Evolutionary conservation across 1,140 invertebrate species (phyloP).

Genomic region (Venturia canescens): DNA sequence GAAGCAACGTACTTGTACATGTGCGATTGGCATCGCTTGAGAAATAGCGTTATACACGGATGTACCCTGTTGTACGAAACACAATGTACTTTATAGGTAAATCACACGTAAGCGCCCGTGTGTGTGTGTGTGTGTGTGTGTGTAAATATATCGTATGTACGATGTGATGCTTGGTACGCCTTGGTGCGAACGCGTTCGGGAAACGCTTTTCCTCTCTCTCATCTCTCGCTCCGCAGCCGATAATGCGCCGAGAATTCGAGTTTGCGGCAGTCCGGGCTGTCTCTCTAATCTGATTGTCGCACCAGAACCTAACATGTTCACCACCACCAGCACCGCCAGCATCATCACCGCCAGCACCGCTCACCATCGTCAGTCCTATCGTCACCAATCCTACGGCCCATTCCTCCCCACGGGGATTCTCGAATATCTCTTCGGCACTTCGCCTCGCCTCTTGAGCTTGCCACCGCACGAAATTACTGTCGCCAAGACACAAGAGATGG

Average conservation of each 20-base stretch:
- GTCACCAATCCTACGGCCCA: constrained; percentile 8
- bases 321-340: not conserved
- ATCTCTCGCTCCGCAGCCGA: constrained; percentile 12
- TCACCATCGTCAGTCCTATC: not conserved
- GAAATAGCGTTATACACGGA: constrained; percentile 24
- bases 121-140: not conserved
- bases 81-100: constrained; percentile 3
- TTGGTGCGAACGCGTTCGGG: constrained; percentile 24
- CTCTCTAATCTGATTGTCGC: constrained; percentile 41
- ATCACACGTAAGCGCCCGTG: not conserved
- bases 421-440: constrained; percentile 41
- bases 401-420: constrained; percentile 28
- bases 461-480: constrained; percentile 41
- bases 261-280: constrained; percentile 29
- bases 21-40: constrained; percentile 30
- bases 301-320: constrained; percentile 30
- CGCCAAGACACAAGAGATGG: constrained; percentile 37
- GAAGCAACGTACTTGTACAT: not conserved
- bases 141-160: not conserved
- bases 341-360: not conserved
- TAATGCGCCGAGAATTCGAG: constrained; percentile 42
- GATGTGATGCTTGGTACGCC: constrained; percentile 1
- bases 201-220: constrained; percentile 10
- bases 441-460: constrained; percentile 36
- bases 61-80: constrained; percentile 22